Evolutionary conservation across 2,797 vertebrate species (phyloP).

Genomic region (Gobionotothen gibberifrons): DNA sequence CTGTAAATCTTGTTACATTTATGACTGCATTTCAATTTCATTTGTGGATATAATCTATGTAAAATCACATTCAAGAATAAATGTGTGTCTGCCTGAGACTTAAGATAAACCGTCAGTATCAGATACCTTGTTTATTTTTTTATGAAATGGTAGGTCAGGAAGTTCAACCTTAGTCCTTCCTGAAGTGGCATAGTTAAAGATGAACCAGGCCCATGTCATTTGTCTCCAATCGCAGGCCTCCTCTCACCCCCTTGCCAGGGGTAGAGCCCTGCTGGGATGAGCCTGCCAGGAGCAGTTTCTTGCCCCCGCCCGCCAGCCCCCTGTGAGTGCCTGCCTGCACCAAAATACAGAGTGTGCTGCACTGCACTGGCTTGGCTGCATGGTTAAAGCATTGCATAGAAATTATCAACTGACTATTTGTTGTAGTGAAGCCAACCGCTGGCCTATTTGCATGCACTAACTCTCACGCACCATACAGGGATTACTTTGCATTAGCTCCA

Average conservation of each 20-base stretch:
- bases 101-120: conserved; percentile 44
- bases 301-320: conserved; percentile 89
- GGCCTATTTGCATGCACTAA: conserved; percentile 72
- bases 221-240: conserved; percentile 89
- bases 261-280: conserved; percentile 91
- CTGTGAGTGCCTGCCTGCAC: conserved; percentile 89
- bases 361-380: conserved; percentile 85
- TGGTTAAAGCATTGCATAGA: conserved; percentile 80
- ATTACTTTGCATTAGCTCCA: conserved; percentile 53
- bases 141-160: conserved; percentile 59
- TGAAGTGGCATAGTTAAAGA: conserved; percentile 74
- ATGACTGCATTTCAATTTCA: conserved; percentile 67
- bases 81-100: conserved; percentile 61
- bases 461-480: conserved; percentile 47
- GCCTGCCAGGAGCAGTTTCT: conserved; percentile 90
- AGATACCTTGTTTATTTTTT: conserved; percentile 35
- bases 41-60: conserved; percentile 63
- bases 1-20: conserved; percentile 69
- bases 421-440: conserved; percentile 58
- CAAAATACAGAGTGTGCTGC: conserved; percentile 78
- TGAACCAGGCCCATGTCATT: conserved; percentile 87
- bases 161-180: conserved; percentile 60
- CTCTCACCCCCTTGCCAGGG: conserved; percentile 91
- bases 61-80: conserved; percentile 62
- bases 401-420: conserved; percentile 59